Conservation (phyloP, 1,140 invertebrate genomes). For the Dinothrombium tinctorium region DNA sequence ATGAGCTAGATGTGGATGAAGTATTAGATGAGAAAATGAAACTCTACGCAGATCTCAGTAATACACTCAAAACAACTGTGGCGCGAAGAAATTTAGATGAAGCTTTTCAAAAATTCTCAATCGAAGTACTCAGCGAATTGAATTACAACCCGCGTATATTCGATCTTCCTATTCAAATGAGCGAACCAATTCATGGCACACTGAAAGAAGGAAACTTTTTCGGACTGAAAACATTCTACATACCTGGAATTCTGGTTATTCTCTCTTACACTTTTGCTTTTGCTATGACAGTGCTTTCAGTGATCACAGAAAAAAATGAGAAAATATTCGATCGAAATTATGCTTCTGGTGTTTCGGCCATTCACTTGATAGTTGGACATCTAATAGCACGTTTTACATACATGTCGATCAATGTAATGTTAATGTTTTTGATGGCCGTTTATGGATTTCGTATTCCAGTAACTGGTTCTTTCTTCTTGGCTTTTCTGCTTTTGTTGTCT, state of each 20-base stretch:
- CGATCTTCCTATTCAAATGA: background rate
- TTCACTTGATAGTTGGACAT: slow-evolving; percentile 69
- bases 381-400: slow-evolving; percentile 24
- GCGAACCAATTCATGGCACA: background rate
- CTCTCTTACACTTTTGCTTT: background rate
- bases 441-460: background rate
- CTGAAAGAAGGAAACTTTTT: background rate
- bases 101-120: background rate
- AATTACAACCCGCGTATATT: background rate
- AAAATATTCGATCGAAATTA: slow-evolving; percentile 58
- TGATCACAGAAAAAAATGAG: too few relatives aligned
- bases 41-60: slow-evolving; percentile 3
- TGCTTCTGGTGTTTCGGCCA: slow-evolving; percentile 62
- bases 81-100: background rate
- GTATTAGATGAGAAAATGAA: too few relatives aligned
- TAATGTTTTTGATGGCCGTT: background rate
- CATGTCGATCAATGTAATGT: background rate
- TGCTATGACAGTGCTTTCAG: background rate
- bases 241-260: slow-evolving; percentile 2
- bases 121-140: background rate
- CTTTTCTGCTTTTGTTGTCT: background rate
- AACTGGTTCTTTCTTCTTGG: background rate
- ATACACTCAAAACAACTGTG: background rate
- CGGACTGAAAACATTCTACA: background rate
- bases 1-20: too few relatives aligned